Conservation (phyloP, 2,888 invertebrate species). For the Ichneumoninae sp. region DNA sequence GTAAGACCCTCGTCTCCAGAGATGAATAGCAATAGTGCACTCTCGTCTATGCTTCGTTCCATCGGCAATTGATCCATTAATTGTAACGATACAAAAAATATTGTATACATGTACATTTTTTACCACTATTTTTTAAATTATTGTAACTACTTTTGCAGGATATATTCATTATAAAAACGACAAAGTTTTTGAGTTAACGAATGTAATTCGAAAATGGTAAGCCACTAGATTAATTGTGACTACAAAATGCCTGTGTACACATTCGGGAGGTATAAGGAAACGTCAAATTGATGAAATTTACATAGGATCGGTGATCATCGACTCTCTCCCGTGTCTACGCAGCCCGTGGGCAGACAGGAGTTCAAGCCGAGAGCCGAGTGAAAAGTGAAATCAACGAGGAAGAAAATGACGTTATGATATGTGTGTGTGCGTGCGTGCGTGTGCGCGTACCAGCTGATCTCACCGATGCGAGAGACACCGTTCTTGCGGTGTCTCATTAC, state of each 20-base stretch:
- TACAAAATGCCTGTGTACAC: background rate
- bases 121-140: too few relatives aligned
- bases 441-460: slow-evolving; percentile 17
- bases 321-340: slow-evolving; percentile 11
- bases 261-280: background rate
- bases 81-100: too few relatives aligned
- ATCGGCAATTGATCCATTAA: background rate
- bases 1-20: background rate
- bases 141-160: background rate
- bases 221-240: background rate
- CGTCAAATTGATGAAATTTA: background rate
- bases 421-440: background rate
- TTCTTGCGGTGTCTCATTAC: slow-evolving; percentile 28
- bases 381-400: slow-evolving; percentile 68
- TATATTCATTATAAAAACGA: background rate
- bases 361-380: slow-evolving; percentile 50
- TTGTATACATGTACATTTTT: too few relatives aligned
- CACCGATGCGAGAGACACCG: slow-evolving; percentile 44
- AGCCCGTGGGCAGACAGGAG: slow-evolving; percentile 1
- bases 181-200: background rate
- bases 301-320: background rate
- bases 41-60: background rate
- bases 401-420: slow-evolving; percentile 59
- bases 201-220: background rate
- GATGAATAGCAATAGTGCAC: background rate